A percentile compares a stretch with the other conserved stretches of the same genome.
Conservation (phyloP, 2,797 vertebrate genomes). For the Gadopsis marmoratus region DNA sequence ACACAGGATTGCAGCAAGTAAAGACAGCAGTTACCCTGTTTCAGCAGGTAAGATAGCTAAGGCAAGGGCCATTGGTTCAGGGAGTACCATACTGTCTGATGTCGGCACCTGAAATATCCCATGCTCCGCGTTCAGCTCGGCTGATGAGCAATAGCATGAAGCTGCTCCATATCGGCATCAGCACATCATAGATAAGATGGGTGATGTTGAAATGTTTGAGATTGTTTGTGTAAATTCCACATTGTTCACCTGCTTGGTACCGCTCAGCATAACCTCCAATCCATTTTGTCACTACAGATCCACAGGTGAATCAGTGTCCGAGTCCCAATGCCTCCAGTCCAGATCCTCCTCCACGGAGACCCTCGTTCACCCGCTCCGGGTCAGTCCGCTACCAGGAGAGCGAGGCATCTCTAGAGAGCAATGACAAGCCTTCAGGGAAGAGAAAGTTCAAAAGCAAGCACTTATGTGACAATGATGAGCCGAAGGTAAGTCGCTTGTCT, state of each 20-base stretch:
- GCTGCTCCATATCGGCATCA: neutral
- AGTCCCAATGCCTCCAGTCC: constrained; percentile 73
- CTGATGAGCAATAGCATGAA: constrained; percentile 18
- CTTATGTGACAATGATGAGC: constrained; percentile 85
- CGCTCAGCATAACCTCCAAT: constrained; percentile 3
- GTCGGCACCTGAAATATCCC: constrained; percentile 16
- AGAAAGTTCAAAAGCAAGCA: constrained; percentile 99
- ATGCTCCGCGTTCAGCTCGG: constrained; percentile 5
- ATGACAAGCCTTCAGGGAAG: constrained; percentile 96
- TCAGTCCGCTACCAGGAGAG: constrained; percentile 83
- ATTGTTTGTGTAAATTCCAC: neutral
- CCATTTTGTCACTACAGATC: constrained; percentile 67
- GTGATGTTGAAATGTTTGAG: neutral
- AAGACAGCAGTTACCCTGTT: constrained; percentile 25
- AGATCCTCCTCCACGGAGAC: constrained; percentile 72
- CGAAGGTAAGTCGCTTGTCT: constrained; percentile 79
- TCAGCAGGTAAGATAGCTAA: constrained; percentile 24
- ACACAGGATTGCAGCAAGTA: constrained; percentile 22
- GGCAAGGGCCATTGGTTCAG: constrained; percentile 13
- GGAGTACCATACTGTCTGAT: constrained; percentile 29
- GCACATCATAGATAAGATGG: neutral
- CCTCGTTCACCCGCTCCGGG: constrained; percentile 83
- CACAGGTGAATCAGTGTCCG: constrained; percentile 65
- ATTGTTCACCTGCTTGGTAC: neutral
- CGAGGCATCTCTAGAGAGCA: constrained; percentile 82